Base-by-base conservation (phyloP, 2,113 vertebrate genomes). In the Tyrannus savana region DNA sequence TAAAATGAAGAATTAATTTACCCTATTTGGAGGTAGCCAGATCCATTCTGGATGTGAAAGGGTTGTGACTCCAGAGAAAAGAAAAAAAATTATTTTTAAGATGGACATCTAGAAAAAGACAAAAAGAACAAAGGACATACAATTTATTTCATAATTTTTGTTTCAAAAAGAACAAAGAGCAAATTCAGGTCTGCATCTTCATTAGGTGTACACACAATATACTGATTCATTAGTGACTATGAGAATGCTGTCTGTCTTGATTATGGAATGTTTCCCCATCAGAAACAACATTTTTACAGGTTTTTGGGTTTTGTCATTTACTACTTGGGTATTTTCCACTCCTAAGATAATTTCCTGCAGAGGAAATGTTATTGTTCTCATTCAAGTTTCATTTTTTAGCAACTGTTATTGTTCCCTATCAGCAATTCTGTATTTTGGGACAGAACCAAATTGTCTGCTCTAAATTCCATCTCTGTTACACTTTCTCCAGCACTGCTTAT, bases 371-470 rank as follows among this genome's bases (percentile, higher is more conserved):
- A 72, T 67, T 11, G 4, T 94, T 97, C 68, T 86, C 79, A 88
- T 93, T 94, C 8, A 3, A 91, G 62, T 42, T 81, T 35, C 53
- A 68, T 77, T 92, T 94, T 89, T 83, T 89, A 93, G 64, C 67
- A 94, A 88, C 25, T 3, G 84, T 93, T 96, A 77, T 81, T 95
- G 46, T 93, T 96, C 91, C 62, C 58, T 89, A 80, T 62, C 68
- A 92, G 71, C 69, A 94, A 31, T 93, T 93, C 37, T 79, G 68
- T 83, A 64, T 91, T 96, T 95, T 96, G 87, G 67, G 69, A 88
- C n/a, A 92, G 78, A 96, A 93, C 49, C 68, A 96, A 95, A 96
- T 90, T 86, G 79, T 78, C 52, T 89, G 33, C 37, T 96, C 87
- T 86, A 94, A 96, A 94, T 96, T 95, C 83, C 33, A 10, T 90